phyloP scores from a whole-genome alignment of 2,797 vertebrate species.

The Lepilemur ruficaudatus region DNA sequence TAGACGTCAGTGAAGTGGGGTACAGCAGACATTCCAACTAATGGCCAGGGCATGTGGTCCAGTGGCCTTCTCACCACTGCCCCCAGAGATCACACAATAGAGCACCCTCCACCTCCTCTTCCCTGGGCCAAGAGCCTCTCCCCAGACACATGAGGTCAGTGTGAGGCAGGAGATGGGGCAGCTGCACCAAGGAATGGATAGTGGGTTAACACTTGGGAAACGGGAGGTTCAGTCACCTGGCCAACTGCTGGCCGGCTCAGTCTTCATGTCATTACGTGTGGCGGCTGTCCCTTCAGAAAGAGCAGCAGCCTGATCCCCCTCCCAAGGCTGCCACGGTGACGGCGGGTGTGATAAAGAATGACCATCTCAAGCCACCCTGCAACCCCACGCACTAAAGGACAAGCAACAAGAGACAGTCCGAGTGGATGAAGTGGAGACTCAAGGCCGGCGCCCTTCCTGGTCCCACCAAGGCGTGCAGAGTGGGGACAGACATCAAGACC shows the following conservation, averaged over 20 bases:
- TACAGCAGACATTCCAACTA: neutral
- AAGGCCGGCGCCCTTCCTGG: too few species aligned
- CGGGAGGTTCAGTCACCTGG: neutral
- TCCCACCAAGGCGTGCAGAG: rapidly evolving
- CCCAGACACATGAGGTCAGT: neutral
- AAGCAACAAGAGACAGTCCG: neutral
- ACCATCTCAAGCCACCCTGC: neutral
- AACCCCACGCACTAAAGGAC: neutral
- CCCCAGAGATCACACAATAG: rapidly evolving
- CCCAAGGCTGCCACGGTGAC: neutral
- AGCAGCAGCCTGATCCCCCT: neutral
- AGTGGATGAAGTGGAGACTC: neutral
- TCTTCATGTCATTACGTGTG: neutral
- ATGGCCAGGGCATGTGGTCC: neutral
- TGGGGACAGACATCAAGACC: neutral
- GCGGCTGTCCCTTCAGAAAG: neutral
- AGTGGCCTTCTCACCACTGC: rapidly evolving
- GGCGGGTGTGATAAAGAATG: neutral
- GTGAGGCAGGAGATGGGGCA: conserved; percentile 35
- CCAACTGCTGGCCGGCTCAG: neutral
- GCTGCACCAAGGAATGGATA: neutral
- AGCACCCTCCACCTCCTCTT: neutral
- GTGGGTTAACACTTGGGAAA: neutral
- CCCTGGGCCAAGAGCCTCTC: rapidly evolving
- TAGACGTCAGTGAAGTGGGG: neutral